Percentiles rank a stretch among this genome's conserved stretches.
Evolutionary conservation across 1,140 invertebrate genomes (phyloP).

Genomic region (Formica exsecta): DNA sequence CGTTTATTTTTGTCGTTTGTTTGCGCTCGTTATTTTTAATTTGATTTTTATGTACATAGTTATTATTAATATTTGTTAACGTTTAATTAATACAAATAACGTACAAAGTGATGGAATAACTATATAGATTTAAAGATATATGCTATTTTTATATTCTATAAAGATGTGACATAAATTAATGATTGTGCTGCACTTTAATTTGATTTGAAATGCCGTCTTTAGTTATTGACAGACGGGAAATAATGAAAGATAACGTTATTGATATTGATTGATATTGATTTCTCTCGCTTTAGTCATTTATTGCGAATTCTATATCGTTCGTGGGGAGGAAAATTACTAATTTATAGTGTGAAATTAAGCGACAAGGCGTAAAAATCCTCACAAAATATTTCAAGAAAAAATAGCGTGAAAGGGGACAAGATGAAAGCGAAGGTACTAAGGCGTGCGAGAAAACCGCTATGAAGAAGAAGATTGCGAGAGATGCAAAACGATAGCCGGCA

Average conservation of each 20-base stretch:
- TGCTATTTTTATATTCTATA: constrained; percentile 12
- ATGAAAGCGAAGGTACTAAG: constrained; percentile 45
- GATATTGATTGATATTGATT: constrained; percentile 8
- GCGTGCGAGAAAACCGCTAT: constrained; percentile 43
- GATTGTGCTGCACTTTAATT: neutral
- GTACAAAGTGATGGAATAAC: neutral
- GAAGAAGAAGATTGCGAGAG: constrained; percentile 48
- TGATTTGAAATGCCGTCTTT: neutral
- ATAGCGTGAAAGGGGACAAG: constrained; percentile 14
- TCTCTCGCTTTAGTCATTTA: neutral
- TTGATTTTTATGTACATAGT: constrained; percentile 18
- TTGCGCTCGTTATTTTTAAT: constrained; percentile 27
- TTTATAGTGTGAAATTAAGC: constrained; percentile 59
- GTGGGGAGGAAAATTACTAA: neutral
- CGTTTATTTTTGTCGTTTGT: constrained; percentile 27
- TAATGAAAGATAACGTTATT: constrained; percentile 5
- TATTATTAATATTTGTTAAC: constrained; percentile 19
- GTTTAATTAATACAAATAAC: constrained; percentile 34
- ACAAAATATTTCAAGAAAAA: constrained; percentile 51
- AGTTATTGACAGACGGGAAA: neutral
- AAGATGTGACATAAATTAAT: neutral
- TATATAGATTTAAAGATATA: neutral
- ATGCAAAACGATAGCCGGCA: constrained; percentile 27
- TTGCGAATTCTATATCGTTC: constrained; percentile 2
- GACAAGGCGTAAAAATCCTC: constrained; percentile 6